Evolutionary conservation across 1,140 invertebrate genomes (phyloP).

Genomic region (Aphidius ervi): DNA sequence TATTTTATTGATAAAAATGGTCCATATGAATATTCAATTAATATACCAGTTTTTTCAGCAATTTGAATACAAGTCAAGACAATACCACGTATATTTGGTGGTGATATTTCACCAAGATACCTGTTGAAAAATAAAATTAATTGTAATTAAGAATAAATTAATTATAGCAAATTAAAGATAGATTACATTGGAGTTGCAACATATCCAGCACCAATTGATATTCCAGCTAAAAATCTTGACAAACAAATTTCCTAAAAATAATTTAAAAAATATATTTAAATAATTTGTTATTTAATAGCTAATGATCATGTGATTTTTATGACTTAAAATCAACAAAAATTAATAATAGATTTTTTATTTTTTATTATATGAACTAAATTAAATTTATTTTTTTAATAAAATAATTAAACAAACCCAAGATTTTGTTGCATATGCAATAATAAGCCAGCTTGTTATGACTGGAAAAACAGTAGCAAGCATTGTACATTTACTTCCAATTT

Average conservation of each 20-base stretch:
- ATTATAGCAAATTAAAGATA: too few relatives aligned
- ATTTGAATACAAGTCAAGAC: slow-evolving; percentile 62
- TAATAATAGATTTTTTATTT: too few relatives aligned
- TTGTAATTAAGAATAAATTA: too few relatives aligned
- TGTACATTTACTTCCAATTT: slow-evolving; percentile 61
- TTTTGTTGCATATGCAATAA: slow-evolving; percentile 53
- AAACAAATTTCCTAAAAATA: slow-evolving; percentile 24
- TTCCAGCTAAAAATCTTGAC: slow-evolving; percentile 52
- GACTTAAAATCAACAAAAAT: too few relatives aligned
- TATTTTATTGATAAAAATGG: slow-evolving; percentile 56
- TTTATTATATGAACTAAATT: not conserved
- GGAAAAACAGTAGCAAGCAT: slow-evolving; percentile 58
- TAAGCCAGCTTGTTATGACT: slow-evolving; percentile 60
- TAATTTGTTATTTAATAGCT: too few relatives aligned
- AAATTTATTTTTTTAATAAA: not conserved
- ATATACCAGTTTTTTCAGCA: slow-evolving; percentile 55
- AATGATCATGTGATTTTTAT: too few relatives aligned
- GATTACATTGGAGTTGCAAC: slow-evolving; percentile 56
- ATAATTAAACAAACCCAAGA: not conserved
- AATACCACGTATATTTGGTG: slow-evolving; percentile 62
- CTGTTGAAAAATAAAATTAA: slow-evolving; percentile 41
- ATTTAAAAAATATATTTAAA: too few relatives aligned
- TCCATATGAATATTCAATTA: slow-evolving; percentile 62
- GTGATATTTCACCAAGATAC: slow-evolving; percentile 63
- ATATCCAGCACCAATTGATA: slow-evolving; percentile 61